Evolutionary conservation across 2,113 vertebrate species (phyloP), one percentile per base, ranked within the genome.

Genomic region (Raphicerus campestris): DNA sequence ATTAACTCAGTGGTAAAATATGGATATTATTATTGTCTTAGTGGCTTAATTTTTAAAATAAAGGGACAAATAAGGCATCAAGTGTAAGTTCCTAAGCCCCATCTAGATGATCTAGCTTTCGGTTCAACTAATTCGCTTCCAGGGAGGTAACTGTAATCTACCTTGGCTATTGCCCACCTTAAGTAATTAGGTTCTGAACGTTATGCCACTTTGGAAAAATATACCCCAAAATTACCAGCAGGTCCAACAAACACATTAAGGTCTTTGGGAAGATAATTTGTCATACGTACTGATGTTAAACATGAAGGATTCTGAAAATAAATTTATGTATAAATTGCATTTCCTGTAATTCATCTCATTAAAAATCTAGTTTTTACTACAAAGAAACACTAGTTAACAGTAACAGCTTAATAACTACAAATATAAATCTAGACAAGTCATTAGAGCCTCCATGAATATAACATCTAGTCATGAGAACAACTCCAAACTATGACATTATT

Each of bases 21-120:
- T 77, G 19, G 13, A n/a, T 35, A 66, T 35, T 90, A 32, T 60
- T 73, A 95, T 47, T 80, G 17, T n/a, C 75, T 81, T 88, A 14
- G n/a, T 89, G 94, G 89, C 28, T 92, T 75, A 80, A 96, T 60
- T 61, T 87, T 60, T 63, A 80, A 95, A 93, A 63, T n/a, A 56
- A 89, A 26, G 7, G 42, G 26, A 81, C 3, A 73, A 73, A 56
- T 7, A 63, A 75, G n/a, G 17, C 22, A 96, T 81, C 26, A 45
- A 9, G 7, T 75, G 61, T 84, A 91, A 94, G 49, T 77, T 53
- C 35, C 73, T 83, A 86, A 55, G 3, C 35, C 32, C 10, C 7
- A 7, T 47, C 7, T n/a, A 58, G 60, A 83, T 26, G 10, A 94
- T n/a, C 8, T 49, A 61, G n/a, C 17, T 9, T 47, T 42, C 61